Conservation (phyloP, 2,113 vertebrate genomes). For the Holacanthus passer region DNA sequence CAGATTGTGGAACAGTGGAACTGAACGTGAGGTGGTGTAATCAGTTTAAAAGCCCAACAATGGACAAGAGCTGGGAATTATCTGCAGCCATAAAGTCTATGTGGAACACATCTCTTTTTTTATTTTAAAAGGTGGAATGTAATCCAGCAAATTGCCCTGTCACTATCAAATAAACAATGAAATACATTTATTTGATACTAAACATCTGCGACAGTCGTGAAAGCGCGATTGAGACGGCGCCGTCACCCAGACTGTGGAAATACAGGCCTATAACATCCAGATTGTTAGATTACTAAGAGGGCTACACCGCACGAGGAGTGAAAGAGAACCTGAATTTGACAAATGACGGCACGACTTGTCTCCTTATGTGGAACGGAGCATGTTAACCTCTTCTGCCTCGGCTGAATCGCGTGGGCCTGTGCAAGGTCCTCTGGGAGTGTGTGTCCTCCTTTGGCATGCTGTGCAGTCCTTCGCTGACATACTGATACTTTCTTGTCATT, state of each 20-base stretch:
- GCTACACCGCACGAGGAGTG: constrained; percentile 20
- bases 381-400: constrained; percentile 73
- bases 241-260: constrained; percentile 2
- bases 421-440: constrained; percentile 59
- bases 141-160: constrained; percentile 61
- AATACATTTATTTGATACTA: constrained; percentile 48
- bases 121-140: constrained; percentile 52
- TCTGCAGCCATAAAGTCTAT: constrained; percentile 43
- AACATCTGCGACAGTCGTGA: constrained; percentile 14
- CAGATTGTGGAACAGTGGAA: neutral
- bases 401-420: constrained; percentile 40
- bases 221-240: neutral
- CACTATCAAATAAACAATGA: constrained; percentile 32
- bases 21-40: constrained; percentile 27
- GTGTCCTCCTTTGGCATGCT: constrained; percentile 73
- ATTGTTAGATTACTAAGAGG: constrained; percentile 38
- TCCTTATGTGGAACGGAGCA: constrained; percentile 68
- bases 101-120: constrained; percentile 17
- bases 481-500: constrained; percentile 76
- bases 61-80: constrained; percentile 12
- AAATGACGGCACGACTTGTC: constrained; percentile 68
- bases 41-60: constrained; percentile 64
- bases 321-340: constrained; percentile 69
- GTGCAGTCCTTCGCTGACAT: constrained; percentile 77
- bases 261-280: constrained; percentile 20